These are phyloP conservation scores for Pelecanoides urinatrix DNA, from an alignment of 2,113 vertebrate species.

Conservation along the genomic window DNA sequence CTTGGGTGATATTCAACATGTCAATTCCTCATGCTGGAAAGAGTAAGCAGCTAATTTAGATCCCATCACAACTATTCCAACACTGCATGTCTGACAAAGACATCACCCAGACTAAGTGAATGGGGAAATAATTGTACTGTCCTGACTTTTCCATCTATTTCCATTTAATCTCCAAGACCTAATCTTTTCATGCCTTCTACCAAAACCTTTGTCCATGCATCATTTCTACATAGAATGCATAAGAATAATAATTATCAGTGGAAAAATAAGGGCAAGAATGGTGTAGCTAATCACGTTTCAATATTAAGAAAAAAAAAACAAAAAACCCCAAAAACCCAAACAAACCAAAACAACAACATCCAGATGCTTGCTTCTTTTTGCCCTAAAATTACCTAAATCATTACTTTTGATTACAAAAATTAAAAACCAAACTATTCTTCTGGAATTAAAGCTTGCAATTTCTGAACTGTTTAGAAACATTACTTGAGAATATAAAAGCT, in stretches of 20 bases:
- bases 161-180: background rate
- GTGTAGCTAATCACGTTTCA: background rate
- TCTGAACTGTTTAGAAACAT: constrained; percentile 5
- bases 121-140: background rate
- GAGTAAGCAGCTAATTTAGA: constrained; percentile 18
- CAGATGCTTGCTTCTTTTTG: background rate
- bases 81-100: background rate
- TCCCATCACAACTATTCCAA: background rate
- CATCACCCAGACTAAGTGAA: background rate
- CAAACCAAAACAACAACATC: background rate
- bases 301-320: background rate
- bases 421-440: background rate
- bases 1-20: constrained; percentile 2
- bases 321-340: no score
- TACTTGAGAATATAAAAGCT: background rate
- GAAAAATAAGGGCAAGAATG: background rate
- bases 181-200: background rate
- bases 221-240: background rate
- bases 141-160: background rate
- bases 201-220: background rate
- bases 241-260: background rate
- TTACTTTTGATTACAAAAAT: background rate
- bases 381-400: background rate
- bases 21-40: background rate
- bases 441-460: background rate